Evolutionary conservation across 2,113 vertebrate genomes (phyloP).

Genomic region (Petroica traversi): DNA sequence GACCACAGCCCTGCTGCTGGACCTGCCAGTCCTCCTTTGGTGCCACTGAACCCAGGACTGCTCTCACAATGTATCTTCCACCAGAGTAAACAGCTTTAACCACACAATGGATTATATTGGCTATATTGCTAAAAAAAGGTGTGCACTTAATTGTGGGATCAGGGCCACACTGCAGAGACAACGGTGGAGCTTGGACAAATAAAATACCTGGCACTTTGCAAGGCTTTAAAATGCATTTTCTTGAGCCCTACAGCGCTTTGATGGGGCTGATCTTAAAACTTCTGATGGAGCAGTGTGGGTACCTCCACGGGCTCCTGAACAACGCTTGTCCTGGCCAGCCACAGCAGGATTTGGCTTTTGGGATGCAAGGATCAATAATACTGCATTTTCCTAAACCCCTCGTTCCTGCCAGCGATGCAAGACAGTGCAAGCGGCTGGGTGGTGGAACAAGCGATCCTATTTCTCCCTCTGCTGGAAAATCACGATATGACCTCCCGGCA

Average conservation of each 20-base stretch:
- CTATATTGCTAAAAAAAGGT: not conserved
- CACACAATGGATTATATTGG: fast-evolving
- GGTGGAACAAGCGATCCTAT: conserved; percentile 31
- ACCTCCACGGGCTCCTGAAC: not conserved
- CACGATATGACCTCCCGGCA: not conserved
- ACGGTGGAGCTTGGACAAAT: not conserved
- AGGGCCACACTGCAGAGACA: not conserved
- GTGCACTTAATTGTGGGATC: not conserved
- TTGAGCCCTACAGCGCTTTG: not conserved
- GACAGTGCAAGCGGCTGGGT: fast-evolving
- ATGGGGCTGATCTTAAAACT: not conserved
- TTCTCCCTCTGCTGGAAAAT: conserved; percentile 62
- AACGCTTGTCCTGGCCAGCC: not conserved
- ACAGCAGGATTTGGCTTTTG: not conserved
- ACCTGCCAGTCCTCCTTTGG: not conserved
- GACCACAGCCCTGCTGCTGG: not conserved
- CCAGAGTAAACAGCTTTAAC: not conserved
- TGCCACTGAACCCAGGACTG: not conserved
- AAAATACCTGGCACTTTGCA: not conserved
- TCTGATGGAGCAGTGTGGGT: not conserved
- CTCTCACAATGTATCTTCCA: fast-evolving
- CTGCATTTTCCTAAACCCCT: not conserved
- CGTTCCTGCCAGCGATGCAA: not conserved
- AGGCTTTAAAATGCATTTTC: not conserved
- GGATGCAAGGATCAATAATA: not conserved